Percentiles rank a stretch among this genome's conserved stretches.
Evolutionary conservation across 2,797 vertebrate genomes (phyloP).

Genomic region (Streptopelia turtur): DNA sequence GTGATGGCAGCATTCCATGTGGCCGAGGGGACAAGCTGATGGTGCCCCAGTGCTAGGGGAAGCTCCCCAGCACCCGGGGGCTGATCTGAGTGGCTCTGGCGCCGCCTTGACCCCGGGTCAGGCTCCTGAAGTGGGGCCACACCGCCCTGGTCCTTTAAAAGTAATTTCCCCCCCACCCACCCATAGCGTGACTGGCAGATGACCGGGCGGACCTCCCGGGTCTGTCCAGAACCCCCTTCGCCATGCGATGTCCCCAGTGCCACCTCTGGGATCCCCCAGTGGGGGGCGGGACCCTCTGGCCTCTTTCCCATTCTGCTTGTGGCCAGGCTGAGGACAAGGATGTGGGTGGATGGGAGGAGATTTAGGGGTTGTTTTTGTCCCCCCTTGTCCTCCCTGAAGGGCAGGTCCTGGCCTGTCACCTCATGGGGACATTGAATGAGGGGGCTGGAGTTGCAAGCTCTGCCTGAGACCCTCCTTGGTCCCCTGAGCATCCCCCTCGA

Average conservation of each 20-base stretch:
- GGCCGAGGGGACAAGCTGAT: neutral
- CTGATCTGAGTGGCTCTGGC: neutral
- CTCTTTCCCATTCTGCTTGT: neutral
- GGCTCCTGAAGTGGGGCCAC: conserved; percentile 33
- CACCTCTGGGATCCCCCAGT: neutral
- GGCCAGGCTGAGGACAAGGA: neutral
- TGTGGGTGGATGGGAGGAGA: neutral
- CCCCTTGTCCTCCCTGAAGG: neutral
- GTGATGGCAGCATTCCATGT: rapidly evolving
- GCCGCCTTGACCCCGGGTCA: conserved; percentile 27
- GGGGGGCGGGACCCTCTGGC: neutral
- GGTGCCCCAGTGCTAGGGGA: neutral
- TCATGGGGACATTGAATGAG: neutral
- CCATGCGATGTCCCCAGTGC: conserved; percentile 52
- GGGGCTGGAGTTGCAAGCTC: neutral
- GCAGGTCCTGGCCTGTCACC: neutral
- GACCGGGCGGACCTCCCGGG: conserved; percentile 1
- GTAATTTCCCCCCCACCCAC: conserved; percentile 30
- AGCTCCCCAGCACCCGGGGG: neutral
- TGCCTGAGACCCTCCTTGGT: neutral
- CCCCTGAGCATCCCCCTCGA: too few relatives aligned
- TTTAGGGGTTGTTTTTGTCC: neutral
- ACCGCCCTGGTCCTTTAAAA: conserved; percentile 63
- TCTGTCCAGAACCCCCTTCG: conserved; percentile 24
- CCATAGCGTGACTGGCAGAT: conserved; percentile 39